phyloP scores from a whole-genome alignment of 2,113 vertebrate species.

The Nothobranchius furzeri region DNA sequence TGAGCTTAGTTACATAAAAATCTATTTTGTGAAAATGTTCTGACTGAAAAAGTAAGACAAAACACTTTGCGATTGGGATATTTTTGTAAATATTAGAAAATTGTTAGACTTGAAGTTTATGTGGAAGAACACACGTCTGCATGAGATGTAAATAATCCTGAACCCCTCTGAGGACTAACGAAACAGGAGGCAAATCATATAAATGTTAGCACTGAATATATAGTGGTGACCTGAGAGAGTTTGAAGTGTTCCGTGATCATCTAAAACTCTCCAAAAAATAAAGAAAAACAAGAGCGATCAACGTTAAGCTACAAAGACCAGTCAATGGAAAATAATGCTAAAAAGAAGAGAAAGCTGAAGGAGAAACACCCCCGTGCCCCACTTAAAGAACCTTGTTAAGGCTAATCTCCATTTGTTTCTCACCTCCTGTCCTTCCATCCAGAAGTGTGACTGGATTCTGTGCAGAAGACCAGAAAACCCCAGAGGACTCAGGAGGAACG shows the following conservation, averaged over 20 bases:
- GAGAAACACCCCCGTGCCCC: neutral
- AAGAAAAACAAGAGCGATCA: neutral
- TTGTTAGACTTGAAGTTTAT: no score
- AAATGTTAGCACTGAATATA: neutral
- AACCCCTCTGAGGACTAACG: neutral
- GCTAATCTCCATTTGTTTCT: constrained; percentile 15
- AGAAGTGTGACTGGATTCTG: constrained; percentile 46
- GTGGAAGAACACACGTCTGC: no score
- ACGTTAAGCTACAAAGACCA: neutral
- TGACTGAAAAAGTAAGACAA: no score
- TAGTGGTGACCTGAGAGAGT: no score
- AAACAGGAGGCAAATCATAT: neutral
- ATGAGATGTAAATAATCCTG: no score
- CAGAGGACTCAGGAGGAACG: constrained; percentile 29
- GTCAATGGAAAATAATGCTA: neutral
- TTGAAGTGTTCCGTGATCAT: neutral
- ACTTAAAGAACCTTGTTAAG: constrained; percentile 4
- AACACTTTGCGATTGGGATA: no score
- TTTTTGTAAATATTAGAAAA: no score
- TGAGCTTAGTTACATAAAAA: no score
- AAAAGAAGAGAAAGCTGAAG: neutral
- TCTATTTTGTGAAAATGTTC: no score
- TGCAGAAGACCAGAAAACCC: constrained; percentile 41
- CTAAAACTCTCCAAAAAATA: neutral
- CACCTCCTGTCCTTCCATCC: constrained; percentile 30